Base-by-base conservation (phyloP, 92 coral and sea anemone genomes). In the Blastomussa wellsi region DNA sequence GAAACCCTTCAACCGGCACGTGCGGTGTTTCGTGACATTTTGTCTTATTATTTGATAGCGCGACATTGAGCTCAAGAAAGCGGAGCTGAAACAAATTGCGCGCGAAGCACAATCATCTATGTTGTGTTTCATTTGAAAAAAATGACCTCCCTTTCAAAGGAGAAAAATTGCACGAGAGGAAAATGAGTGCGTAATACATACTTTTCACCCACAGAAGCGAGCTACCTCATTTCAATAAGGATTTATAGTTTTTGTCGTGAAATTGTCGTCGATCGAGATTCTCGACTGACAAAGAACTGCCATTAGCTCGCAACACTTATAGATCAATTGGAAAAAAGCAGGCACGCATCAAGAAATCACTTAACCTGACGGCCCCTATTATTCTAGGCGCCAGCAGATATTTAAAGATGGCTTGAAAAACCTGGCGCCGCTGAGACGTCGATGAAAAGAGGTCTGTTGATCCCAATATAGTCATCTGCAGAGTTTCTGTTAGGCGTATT, bases 301-400 rank as follows among this genome's bases (percentile, higher is more conserved):
- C 11, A 35, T 36, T 70, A 39, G 66, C 31, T 67, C 42, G 47
- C 51, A 35, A 19, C 77, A 35, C 37, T 68, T 69, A 81, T 68
- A 38, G 52, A 26, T 70, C 52, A 72, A 70, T 82, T 72, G 67
- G 47, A 52, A 82, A 55, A 74, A 39, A 38, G 35, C 32, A 38
- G 42, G 57, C 80, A 41, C 19, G 41, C 62, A 32, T 74, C 53
- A 74, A 83, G 73, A 44, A 64, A 44, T 74, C 80, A 62, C 87
- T 73, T 75, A 59, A 57, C 72, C 79, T 15, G 79, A 75, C 48
- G 72, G 76, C 64, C 84, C 49, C 69, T 55, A 73, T 83, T 83
- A 83, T 83, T 60, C 79, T 2, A 66, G 79, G 57, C 79, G 86
- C 79, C 80, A 29, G 8, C 35, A 59, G 87, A 62, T 62, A 57